Conservation (phyloP, 2,113 vertebrate genomes). For the Hyaena hyaena region DNA sequence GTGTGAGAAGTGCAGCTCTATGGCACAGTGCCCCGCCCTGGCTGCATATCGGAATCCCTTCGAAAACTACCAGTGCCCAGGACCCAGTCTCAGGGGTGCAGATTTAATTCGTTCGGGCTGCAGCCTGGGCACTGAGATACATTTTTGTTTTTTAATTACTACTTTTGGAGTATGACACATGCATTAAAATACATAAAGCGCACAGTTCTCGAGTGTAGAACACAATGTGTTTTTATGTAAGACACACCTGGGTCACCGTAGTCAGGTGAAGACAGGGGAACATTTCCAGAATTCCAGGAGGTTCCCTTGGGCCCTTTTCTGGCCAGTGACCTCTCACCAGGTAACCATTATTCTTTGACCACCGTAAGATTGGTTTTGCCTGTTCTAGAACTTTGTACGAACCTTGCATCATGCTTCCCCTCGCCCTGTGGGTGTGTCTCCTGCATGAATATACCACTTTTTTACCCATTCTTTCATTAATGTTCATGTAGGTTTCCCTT, state of each 20-base stretch:
- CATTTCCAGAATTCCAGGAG: neutral
- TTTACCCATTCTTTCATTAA: neutral
- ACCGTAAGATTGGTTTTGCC: neutral
- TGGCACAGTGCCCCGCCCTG: too few species aligned
- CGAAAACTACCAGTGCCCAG: neutral
- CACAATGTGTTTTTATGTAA: neutral
- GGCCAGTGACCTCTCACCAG: neutral
- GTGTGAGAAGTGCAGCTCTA: neutral
- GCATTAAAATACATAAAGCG: too few species aligned
- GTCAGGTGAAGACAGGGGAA: neutral
- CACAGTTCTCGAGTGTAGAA: neutral
- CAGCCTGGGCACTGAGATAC: neutral
- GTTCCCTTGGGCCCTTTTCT: neutral
- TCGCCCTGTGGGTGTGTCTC: rapidly evolving
- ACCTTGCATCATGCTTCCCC: too few species aligned
- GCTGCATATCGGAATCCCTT: rapidly evolving
- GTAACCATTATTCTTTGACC: neutral
- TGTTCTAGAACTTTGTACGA: neutral
- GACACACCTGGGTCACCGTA: neutral
- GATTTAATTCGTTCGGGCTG: neutral
- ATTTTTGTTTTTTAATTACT: neutral
- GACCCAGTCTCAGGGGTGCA: neutral
- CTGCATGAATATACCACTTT: neutral
- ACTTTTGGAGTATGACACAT: neutral
- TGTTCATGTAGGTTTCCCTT: neutral